Evolutionary conservation across 2,113 vertebrate genomes (phyloP), one percentile per base, ranked within the genome.

Genomic region (Phaethon lepturus): DNA sequence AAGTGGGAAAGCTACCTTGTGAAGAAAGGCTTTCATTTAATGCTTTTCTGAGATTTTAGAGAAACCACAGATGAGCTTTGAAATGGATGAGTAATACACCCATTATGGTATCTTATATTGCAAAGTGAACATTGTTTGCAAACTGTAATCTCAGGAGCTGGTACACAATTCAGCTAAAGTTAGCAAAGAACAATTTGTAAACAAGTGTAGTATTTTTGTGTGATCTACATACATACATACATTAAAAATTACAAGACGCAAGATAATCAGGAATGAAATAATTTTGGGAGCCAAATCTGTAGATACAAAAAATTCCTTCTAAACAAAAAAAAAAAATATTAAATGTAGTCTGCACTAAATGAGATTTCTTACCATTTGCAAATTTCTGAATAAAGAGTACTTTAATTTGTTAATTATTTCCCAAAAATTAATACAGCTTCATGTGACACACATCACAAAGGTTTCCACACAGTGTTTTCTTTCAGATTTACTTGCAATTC

Each of bases 401-500:
- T 88, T 86, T 50, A 85, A 67, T 71, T 35, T 68, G 50, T 44
- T n/a, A 62, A 40, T 49, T 71, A 90, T 49, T 38, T 92, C 52
- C 56, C 83, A 73, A 62, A 84, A 75, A 83, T 15, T 1, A 88
- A 78, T 29, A 59, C 20, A 67, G 47, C n/a, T 42, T 90, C 23
- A 35, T 28, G 22, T 63, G 23, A 62, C 52, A 79, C 52, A 17
- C 5, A 88, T 77, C 75, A 81, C 77, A 75, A 62, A 77, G 28
- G 62, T 62, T 88, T 92, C 52, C 22, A 50, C 45, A 42, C 4
- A n/a, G 16, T 42, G 25, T 68, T 81, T 92, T 64, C 85, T 91
- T 87, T 84, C 93, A 72, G 45, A 73, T 82, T 92, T 53, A 79
- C 71, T 75, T 91, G 68, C 84, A 90, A 93, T 83, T 97, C 72